Evolutionary conservation across 2,888 invertebrate genomes (phyloP).

Genomic region (Hyles lineata): DNA sequence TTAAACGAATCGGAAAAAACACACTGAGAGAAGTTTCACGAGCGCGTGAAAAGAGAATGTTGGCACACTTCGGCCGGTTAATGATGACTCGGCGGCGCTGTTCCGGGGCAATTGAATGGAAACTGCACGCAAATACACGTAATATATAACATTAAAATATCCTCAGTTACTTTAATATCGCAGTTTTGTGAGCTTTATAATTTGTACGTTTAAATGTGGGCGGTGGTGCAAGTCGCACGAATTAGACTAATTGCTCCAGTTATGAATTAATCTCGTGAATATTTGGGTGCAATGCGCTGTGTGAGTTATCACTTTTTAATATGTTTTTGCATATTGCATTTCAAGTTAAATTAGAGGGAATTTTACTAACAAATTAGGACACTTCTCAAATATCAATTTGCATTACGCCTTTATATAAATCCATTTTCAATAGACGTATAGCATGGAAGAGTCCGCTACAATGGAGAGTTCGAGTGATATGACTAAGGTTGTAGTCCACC

Average conservation of each 20-base stretch:
- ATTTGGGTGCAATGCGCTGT: background rate
- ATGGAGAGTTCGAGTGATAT: no score
- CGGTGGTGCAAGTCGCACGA: no score
- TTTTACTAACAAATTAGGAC: no score
- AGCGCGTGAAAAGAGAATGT: background rate
- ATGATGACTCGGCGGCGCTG: background rate
- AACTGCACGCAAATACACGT: background rate
- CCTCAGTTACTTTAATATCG: background rate
- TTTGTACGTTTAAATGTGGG: background rate
- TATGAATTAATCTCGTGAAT: background rate
- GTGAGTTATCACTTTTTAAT: background rate
- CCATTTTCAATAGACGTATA: no score
- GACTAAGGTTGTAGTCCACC: no score
- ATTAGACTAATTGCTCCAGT: background rate
- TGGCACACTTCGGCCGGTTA: slow-evolving; percentile 6
- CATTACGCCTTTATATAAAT: no score
- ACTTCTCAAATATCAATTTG: no score
- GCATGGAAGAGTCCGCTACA: no score
- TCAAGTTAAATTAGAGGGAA: no score
- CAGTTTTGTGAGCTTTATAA: background rate
- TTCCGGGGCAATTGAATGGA: slow-evolving; percentile 11
- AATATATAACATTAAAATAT: slow-evolving; percentile 3
- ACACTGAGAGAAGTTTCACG: background rate
- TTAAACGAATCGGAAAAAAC: slow-evolving; percentile 21
- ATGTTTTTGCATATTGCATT: background rate